Evolutionary conservation across 1,140 invertebrate genomes (phyloP).

Genomic region (Orussus abietinus): DNA sequence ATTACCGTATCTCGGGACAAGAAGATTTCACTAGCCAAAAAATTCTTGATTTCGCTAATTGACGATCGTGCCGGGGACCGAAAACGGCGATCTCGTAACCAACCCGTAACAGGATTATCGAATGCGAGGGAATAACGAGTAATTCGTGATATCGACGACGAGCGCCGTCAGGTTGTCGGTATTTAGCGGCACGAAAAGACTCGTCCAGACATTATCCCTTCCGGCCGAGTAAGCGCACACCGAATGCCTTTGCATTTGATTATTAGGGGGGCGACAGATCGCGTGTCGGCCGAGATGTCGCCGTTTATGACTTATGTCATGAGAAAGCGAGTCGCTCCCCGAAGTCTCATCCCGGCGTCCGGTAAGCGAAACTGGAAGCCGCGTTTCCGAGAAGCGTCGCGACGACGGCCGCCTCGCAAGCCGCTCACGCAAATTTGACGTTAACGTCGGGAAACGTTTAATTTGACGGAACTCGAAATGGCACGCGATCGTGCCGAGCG

Average conservation of each 20-base stretch:
- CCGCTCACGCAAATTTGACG: slow-evolving; percentile 48
- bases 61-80: too few relatives aligned
- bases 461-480: slow-evolving; percentile 40
- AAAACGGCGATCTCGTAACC: too few relatives aligned
- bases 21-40: too few relatives aligned
- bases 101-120: too few relatives aligned
- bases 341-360: slow-evolving; percentile 20
- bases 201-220: too few relatives aligned
- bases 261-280: slow-evolving; percentile 21
- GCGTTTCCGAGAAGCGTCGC: slow-evolving; percentile 12
- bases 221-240: slow-evolving; percentile 13
- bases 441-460: slow-evolving; percentile 48
- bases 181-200: too few relatives aligned
- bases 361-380: slow-evolving; percentile 28
- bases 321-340: slow-evolving; percentile 19
- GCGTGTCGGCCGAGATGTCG: slow-evolving; percentile 22
- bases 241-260: slow-evolving; percentile 20
- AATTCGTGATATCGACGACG: too few relatives aligned
- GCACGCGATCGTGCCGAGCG: slow-evolving; percentile 41
- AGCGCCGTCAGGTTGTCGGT: too few relatives aligned
- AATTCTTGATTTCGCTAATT: too few relatives aligned
- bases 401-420: too few relatives aligned
- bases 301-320: slow-evolving; percentile 27
- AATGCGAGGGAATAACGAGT: too few relatives aligned
- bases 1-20: too few relatives aligned